Base-by-base conservation (phyloP, 2,888 invertebrate genomes). In the Diloba caeruleocephala region DNA sequence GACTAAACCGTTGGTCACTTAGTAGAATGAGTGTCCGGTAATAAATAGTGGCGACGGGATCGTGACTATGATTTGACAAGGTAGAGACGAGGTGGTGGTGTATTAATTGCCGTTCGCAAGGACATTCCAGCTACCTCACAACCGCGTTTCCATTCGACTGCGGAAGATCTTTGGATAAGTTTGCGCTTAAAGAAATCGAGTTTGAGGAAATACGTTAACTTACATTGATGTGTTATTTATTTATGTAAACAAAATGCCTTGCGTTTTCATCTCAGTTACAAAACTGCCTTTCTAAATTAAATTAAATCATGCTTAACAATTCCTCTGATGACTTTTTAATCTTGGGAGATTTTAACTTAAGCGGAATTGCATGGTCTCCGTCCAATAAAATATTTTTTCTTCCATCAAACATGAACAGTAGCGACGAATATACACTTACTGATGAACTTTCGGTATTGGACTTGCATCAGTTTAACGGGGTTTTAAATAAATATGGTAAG, bases 261-360 rank as follows among this genome's bases (percentile, higher is more conserved):
- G 33, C 29, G 19, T 45, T 41, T 13, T 44, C 44, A 0, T 0
- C 29, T 7, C 49, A 50, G 14, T 17, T 49, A 9, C 2, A 10
- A 1, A 36, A 45, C n/a, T 53, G 23, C 31, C 8, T 52, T 0
- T 19, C 7, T 5, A 41, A 36, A 5, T 12, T 45, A 25, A 9
- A 21, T 17, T 19, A 36, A 10, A 19, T 9, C 1, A 32, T 41
- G 7, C 2, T 36, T 3, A 7, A 12, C 5, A 19, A 32, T 6
- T 13, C 37, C 0, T 10, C 15, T 0, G 46, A 53, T 8, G 12
- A 8, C 1, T 46, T 15, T 17, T 25, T 53, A 5, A 42, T 38
- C 5, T 8, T 42, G 0, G 46, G 46, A 0, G 49, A 52, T 23
- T 49, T 58, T 44, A 58, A 52, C 15, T 9, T 52, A 23, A 51